A percentile compares a stretch with the other conserved stretches of the same genome.
Conservation (phyloP, 2,888 invertebrate genomes). For the Plemyria rubiginata region DNA sequence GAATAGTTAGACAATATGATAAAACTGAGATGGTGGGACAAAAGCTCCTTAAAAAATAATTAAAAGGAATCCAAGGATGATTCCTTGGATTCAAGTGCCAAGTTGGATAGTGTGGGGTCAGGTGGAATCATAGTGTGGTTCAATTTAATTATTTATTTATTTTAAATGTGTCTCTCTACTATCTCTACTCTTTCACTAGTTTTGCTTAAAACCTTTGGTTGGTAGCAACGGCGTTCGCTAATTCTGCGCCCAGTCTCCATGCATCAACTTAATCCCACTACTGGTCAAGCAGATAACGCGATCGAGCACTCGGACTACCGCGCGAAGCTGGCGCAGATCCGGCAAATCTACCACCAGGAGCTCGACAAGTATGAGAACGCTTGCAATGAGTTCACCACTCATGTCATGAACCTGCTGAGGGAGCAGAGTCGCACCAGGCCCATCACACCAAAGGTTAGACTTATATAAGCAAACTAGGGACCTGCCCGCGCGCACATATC, state of each 20-base stretch:
- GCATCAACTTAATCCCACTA: conserved; percentile 76
- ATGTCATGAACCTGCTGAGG: conserved; percentile 98
- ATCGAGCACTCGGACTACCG: conserved; percentile 99
- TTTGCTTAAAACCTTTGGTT: conserved; percentile 12
- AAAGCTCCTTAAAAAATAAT: no score
- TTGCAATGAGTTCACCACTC: conserved; percentile 99
- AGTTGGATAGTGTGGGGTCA: no score
- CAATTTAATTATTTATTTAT: no score
- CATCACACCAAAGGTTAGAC: conserved; percentile 93
- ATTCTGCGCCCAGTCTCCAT: conserved; percentile 47
- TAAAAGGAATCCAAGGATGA: no score
- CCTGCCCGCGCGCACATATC: no score
- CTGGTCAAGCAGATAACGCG: conserved; percentile 94
- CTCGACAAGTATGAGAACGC: conserved; percentile 99
- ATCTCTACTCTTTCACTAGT: neutral
- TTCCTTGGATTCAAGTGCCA: no score
- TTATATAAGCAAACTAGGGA: no score
- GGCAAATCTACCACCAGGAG: conserved; percentile 99
- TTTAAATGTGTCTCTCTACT: conserved; percentile 5
- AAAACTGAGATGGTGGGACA: no score
- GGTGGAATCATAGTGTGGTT: no score
- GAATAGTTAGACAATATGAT: no score
- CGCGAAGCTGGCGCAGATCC: conserved; percentile 98
- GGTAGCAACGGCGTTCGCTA: conserved; percentile 59
- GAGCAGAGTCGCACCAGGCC: conserved; percentile 99